phyloP scores from a whole-genome alignment of 1,140 invertebrate species.

The Venustaconcha ellipsiformis region DNA sequence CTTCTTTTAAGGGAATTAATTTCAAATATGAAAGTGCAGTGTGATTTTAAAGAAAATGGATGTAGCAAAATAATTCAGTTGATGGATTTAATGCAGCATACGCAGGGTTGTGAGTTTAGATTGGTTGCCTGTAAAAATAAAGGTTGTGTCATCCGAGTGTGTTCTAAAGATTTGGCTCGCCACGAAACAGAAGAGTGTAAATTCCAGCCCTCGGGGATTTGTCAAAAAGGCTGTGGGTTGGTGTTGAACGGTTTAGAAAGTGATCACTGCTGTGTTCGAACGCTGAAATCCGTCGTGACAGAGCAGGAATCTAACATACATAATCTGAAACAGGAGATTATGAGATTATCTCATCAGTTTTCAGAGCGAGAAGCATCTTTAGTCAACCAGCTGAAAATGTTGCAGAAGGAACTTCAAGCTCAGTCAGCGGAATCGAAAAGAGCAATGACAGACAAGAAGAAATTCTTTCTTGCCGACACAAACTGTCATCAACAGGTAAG shows the following conservation, averaged over 20 bases:
- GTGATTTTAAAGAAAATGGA: slow-evolving; percentile 41
- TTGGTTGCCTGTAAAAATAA: slow-evolving; percentile 38
- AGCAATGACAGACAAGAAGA: slow-evolving; percentile 1
- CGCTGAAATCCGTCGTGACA: slow-evolving; percentile 31
- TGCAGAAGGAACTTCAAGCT: slow-evolving; percentile 33
- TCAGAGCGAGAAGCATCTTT: slow-evolving; percentile 38
- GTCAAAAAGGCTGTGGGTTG: slow-evolving; percentile 45
- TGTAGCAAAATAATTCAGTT: slow-evolving; percentile 37
- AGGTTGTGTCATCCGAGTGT: slow-evolving; percentile 31
- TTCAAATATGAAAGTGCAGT: slow-evolving; percentile 47
- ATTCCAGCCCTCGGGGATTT: slow-evolving; percentile 42
- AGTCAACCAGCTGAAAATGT: slow-evolving; percentile 28
- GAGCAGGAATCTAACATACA: slow-evolving; percentile 34
- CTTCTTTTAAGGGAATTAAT: slow-evolving; percentile 43
- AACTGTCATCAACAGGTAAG: too few relatives aligned
- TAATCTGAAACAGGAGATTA: slow-evolving; percentile 37
- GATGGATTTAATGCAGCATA: slow-evolving; percentile 42
- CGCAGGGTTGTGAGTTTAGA: slow-evolving; percentile 36
- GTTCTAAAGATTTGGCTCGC: slow-evolving; percentile 12
- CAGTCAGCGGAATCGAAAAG: slow-evolving; percentile 34
- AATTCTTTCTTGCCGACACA: too few relatives aligned
- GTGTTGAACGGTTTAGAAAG: slow-evolving; percentile 29
- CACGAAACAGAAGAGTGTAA: slow-evolving; percentile 41
- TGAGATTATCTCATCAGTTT: slow-evolving; percentile 20
- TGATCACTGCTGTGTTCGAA: slow-evolving; percentile 38